These are phyloP conservation scores for Erinaceus europaeus DNA, from an alignment of 2,113 vertebrate species.

Conservation along the genomic window DNA sequence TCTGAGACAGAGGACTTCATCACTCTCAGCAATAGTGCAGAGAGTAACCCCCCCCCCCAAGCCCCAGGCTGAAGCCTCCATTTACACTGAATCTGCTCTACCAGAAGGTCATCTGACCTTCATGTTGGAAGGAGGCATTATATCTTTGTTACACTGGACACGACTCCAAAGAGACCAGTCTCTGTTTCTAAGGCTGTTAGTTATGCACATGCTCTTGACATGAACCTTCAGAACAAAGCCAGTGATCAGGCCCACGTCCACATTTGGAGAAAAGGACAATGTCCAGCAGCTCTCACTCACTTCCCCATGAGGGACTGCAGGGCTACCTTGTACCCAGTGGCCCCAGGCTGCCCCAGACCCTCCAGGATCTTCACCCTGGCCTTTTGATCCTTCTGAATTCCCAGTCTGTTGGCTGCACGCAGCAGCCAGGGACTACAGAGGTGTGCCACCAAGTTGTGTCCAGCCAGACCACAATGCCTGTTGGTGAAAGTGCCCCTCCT, in stretches of 20 bases:
- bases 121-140: too few species aligned
- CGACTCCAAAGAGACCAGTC: background rate
- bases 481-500: background rate
- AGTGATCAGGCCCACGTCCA: too few species aligned
- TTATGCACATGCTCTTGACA: background rate
- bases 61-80: too few species aligned
- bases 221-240: background rate
- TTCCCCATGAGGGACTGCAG: too few species aligned
- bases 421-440: background rate
- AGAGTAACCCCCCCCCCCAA: too few species aligned
- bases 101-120: too few species aligned
- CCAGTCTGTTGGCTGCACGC: background rate
- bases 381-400: background rate
- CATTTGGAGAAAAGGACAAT: too few species aligned
- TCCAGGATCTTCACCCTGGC: background rate
- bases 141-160: too few species aligned
- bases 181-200: conserved; percentile 5
- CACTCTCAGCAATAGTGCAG: background rate
- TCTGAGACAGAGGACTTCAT: background rate
- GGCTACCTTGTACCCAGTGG: too few species aligned
- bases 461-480: background rate
- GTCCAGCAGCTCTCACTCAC: too few species aligned
- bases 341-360: too few species aligned
- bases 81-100: too few species aligned
- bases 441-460: background rate